Base-by-base conservation (phyloP, 2,797 vertebrate species). In the Pangasius krempfi region DNA sequence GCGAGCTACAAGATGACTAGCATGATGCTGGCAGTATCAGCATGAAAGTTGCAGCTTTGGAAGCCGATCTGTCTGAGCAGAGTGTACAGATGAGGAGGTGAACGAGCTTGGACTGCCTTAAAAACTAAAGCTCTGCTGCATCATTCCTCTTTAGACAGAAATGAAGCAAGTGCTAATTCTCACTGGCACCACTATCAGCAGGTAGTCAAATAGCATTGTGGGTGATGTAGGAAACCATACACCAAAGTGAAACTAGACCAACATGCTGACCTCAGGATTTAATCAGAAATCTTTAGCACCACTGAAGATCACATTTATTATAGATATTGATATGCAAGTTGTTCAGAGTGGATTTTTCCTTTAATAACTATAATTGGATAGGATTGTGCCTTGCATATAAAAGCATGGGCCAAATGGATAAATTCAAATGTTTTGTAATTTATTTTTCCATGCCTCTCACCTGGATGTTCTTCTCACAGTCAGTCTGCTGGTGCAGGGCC, bases 381-480 rank as follows among this genome's bases (percentile, higher is more conserved):
- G 5, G 14, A 27, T 27, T 13, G 40, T 27, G 72, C 30, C 10
- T 5, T 73, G 33, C 10, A 8, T 3, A 73, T 73, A 40, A 73
- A 40, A 22, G 37, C 70, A 25, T 44, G 37, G 12, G 40, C n/a
- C 62, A 60, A 60, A 40, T 9, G 16, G 44, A 25, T 12, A 73
- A 20, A 73, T 73, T 25, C 40, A 25, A 25, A 25, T 75, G 40
- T 47, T 37, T 18, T 68, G 5, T 68, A 6, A 30, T 5, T 68
- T 2, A 7, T 6, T 68, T 68, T 33, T 30, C 14, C 4, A 72
- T 3, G 30, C 22, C 95, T 56, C 95, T 96, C 96, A 99, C 99
- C 98, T 99, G 98, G 93, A 99, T 99, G 94, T 99, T 99, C 96
- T 98, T 99, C 95, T 99, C 99, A 92, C 99, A 99, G 96, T 99